A percentile compares a stretch with the other conserved stretches of the same genome.
Evolutionary conservation across 2,888 invertebrate genomes (phyloP).

Genomic region (Hemicrepidius hirtus): DNA sequence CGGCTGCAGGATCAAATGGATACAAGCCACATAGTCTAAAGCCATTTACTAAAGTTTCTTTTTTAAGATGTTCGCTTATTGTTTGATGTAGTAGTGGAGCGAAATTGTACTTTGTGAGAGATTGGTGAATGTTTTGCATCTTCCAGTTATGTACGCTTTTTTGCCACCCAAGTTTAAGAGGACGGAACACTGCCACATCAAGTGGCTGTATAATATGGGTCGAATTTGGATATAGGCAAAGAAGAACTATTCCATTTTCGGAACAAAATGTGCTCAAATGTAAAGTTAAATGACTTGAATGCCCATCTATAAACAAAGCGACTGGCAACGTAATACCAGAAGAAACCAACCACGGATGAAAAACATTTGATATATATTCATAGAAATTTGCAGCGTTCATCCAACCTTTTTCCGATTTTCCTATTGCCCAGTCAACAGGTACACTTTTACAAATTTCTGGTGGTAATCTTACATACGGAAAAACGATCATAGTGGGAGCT

Average conservation of each 20-base stretch:
- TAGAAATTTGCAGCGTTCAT: no score
- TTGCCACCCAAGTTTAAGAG: conserved; percentile 11
- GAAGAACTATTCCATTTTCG: conserved; percentile 10
- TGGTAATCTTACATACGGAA: background rate
- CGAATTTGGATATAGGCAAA: conserved; percentile 13
- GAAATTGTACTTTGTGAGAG: background rate
- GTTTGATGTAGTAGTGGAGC: no score
- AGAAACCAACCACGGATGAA: background rate
- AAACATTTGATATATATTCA: no score
- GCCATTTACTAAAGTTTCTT: no score
- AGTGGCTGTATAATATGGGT: conserved; percentile 13
- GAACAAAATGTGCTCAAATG: conserved; percentile 66
- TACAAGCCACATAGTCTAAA: background rate
- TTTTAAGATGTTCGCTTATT: no score
- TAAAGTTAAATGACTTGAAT: conserved; percentile 66
- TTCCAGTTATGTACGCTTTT: background rate
- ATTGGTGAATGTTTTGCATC: conserved; percentile 2
- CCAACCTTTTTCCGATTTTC: conserved; percentile 3
- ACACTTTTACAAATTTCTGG: background rate
- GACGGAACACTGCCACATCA: conserved; percentile 12
- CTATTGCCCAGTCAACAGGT: background rate
- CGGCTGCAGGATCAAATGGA: background rate
- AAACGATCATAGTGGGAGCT: background rate
- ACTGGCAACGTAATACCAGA: conserved; percentile 57
- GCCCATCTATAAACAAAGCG: conserved; percentile 68